Evolutionary conservation across 2,888 invertebrate species (phyloP).

Genomic region (Zeuzera pyrina): DNA sequence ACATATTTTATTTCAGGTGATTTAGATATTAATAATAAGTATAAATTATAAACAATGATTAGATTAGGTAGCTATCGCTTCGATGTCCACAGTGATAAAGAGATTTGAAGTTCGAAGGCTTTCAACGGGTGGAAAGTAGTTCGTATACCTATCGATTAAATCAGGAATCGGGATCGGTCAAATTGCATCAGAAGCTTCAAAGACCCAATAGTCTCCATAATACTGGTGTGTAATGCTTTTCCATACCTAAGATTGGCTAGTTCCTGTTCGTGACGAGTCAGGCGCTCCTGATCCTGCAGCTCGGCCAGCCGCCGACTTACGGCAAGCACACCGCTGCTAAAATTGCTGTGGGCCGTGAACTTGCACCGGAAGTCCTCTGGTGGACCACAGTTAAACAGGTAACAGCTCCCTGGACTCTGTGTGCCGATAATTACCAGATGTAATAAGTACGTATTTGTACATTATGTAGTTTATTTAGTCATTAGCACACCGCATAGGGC

Average conservation of each 20-base stretch:
- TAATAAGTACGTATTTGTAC: background rate
- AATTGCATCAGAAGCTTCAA: no score
- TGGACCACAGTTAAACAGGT: conserved; percentile 92
- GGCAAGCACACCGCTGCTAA: conserved; percentile 88
- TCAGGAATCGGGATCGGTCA: no score
- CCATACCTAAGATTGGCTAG: conserved; percentile 79
- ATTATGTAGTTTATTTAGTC: no score
- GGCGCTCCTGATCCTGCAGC: conserved; percentile 80
- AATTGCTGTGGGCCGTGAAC: conserved; percentile 90
- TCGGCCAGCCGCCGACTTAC: conserved; percentile 76
- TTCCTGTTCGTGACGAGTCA: conserved; percentile 82
- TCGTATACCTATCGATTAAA: no score
- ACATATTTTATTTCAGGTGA: no score
- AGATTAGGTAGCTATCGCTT: no score
- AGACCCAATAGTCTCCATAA: background rate
- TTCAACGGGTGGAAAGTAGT: no score
- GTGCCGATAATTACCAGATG: background rate
- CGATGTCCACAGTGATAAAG: no score
- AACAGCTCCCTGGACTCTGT: conserved; percentile 89
- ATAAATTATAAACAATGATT: no score
- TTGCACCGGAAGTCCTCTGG: conserved; percentile 94
- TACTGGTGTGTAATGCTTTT: background rate
- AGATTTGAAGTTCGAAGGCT: no score
- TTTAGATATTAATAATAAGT: no score
- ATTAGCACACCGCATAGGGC: no score